phyloP scores from a whole-genome alignment of 2,113 vertebrate species.

The Coptodon bakossiorum region DNA sequence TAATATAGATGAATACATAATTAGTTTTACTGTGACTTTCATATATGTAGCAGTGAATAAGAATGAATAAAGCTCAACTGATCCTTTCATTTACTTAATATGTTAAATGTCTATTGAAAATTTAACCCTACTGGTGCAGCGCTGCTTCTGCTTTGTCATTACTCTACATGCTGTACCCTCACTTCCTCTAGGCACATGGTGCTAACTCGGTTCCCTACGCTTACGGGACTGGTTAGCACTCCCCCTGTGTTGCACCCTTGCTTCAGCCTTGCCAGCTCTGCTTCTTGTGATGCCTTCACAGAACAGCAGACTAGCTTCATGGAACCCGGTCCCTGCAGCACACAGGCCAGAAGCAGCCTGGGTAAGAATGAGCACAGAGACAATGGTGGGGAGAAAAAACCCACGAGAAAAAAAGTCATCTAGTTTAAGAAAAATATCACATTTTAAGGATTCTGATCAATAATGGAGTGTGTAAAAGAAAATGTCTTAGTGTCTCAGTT shows the following conservation, averaged over 20 bases:
- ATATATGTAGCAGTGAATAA: not conserved
- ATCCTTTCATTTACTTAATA: not conserved
- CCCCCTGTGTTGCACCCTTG: constrained; percentile 71
- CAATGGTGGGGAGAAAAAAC: not conserved
- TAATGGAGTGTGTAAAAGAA: not conserved
- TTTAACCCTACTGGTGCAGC: not conserved
- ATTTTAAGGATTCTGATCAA: not conserved
- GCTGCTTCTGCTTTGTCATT: constrained; percentile 4
- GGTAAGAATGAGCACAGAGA: constrained; percentile 63
- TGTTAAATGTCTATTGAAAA: not conserved
- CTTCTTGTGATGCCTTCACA: constrained; percentile 75
- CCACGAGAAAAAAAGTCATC: not conserved
- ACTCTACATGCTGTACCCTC: constrained; percentile 39
- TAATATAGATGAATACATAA: not conserved
- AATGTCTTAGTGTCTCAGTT: not conserved
- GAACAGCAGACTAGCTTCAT: constrained; percentile 79
- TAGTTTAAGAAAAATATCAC: not conserved
- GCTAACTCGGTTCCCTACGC: constrained; percentile 75
- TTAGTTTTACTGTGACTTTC: not conserved
- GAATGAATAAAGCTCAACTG: not conserved
- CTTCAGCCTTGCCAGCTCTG: constrained; percentile 73
- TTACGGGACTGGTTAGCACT: constrained; percentile 73
- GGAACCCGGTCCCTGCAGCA: constrained; percentile 68
- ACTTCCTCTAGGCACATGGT: constrained; percentile 76
- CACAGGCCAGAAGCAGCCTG: constrained; percentile 70